Conservation (phyloP, 1,140 invertebrate species). For the Agrypnia vestita region DNA sequence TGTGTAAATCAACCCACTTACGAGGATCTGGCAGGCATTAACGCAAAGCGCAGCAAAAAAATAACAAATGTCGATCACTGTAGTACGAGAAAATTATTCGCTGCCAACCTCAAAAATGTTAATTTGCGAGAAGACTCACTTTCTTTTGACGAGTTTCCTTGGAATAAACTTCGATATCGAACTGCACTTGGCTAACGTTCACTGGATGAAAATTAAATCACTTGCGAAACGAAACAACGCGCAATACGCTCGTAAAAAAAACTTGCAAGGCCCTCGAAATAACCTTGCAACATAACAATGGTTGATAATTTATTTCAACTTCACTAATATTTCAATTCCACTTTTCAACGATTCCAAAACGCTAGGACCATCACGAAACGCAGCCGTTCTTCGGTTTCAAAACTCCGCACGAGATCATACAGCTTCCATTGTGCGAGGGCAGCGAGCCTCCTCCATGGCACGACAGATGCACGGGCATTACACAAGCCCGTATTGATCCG, state of each 20-base stretch:
- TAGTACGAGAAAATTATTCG: slow-evolving; percentile 5
- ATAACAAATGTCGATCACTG: not conserved
- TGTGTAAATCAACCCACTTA: not conserved
- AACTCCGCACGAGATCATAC: no score
- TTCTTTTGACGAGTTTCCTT: slow-evolving; percentile 21
- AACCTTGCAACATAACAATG: slow-evolving; percentile 39
- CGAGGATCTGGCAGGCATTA: not conserved
- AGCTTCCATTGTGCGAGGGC: not conserved
- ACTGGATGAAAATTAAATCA: not conserved
- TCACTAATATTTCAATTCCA: slow-evolving; percentile 4
- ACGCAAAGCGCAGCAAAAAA: not conserved
- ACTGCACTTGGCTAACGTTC: not conserved
- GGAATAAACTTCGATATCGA: not conserved
- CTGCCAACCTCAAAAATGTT: slow-evolving; percentile 33
- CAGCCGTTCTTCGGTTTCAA: no score
- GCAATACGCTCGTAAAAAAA: slow-evolving; percentile 16
- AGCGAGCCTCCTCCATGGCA: not conserved
- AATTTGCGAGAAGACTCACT: slow-evolving; percentile 39
- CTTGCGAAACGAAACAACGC: slow-evolving; percentile 45
- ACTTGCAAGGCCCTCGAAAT: slow-evolving; percentile 42
- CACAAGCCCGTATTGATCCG: slow-evolving; percentile 30
- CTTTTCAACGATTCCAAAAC: slow-evolving; percentile 2
- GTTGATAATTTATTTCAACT: slow-evolving; percentile 1
- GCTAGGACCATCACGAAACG: not conserved
- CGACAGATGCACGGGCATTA: not conserved